Conservation (phyloP, 2,797 vertebrate genomes). For the Platyrinchus mystaceus region DNA sequence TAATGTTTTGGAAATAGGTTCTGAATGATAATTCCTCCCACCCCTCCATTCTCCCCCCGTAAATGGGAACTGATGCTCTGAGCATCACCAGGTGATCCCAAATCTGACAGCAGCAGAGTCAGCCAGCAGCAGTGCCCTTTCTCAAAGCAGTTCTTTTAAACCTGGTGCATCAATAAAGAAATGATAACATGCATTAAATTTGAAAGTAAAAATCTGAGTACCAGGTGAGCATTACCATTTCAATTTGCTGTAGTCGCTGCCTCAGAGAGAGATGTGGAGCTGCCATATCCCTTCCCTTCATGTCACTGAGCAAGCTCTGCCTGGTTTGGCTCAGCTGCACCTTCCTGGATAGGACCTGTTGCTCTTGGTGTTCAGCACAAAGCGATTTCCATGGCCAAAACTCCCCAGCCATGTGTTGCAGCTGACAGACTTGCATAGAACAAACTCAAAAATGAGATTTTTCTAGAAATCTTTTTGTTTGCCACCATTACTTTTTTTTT, state of each 20-base stretch:
- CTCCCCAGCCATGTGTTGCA: background rate
- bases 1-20: background rate
- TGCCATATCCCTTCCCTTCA: background rate
- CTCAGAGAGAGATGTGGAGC: background rate
- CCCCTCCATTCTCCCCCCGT: too few relatives aligned
- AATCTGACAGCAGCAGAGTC: background rate
- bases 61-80: background rate
- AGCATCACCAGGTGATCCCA: background rate
- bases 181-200: background rate
- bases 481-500: background rate
- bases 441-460: background rate
- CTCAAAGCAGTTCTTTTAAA: background rate
- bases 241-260: background rate
- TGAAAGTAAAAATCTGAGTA: background rate
- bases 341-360: background rate
- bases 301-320: background rate
- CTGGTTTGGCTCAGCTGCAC: background rate
- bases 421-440: background rate
- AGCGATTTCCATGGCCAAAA: background rate
- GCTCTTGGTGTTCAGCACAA: background rate
- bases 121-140: background rate
- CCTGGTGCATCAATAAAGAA: background rate
- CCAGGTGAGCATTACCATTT: rapidly evolving
- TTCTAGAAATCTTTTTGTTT: background rate
- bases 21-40: background rate